Evolutionary conservation across 2,113 vertebrate species (phyloP).

Genomic region (Chroicocephalus ridibundus): DNA sequence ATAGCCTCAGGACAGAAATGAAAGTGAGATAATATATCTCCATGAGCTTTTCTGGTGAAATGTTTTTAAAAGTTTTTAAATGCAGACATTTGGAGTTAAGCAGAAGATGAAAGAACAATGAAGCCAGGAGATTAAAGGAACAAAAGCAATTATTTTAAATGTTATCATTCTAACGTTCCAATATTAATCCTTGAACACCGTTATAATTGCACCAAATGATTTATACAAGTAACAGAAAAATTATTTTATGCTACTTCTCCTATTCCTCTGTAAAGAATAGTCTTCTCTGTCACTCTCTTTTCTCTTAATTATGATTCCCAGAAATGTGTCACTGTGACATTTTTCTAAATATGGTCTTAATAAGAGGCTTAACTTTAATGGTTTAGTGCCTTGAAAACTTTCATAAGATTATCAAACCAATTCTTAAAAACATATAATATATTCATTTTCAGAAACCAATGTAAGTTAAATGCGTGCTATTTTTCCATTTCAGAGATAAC

Average conservation of each 20-base stretch:
- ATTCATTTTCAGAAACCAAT: neutral
- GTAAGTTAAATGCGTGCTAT: neutral
- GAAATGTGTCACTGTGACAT: constrained; percentile 26
- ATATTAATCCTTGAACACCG: constrained; percentile 14
- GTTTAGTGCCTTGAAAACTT: neutral
- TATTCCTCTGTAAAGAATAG: neutral
- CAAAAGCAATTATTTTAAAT: constrained; percentile 30
- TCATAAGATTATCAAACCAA: neutral
- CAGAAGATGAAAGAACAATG: constrained; percentile 44
- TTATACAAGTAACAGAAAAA: constrained; percentile 40
- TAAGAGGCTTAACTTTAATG: neutral
- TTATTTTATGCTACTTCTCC: constrained; percentile 20
- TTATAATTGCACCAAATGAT: constrained; percentile 43
- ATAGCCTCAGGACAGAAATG: constrained; percentile 45
- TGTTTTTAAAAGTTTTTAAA: constrained; percentile 48
- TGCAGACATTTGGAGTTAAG: constrained; percentile 31
- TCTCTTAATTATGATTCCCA: constrained; percentile 21
- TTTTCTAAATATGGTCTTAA: constrained; percentile 45
- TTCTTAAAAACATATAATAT: constrained; percentile 2
- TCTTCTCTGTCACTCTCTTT: neutral
- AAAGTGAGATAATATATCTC: constrained; percentile 10
- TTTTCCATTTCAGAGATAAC: constrained; percentile 16
- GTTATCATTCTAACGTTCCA: neutral
- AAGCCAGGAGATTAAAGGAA: constrained; percentile 24
- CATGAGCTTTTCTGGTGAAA: constrained; percentile 13